Base-by-base conservation (phyloP, 2,888 invertebrate genomes). In the Argyra leucocephala region DNA sequence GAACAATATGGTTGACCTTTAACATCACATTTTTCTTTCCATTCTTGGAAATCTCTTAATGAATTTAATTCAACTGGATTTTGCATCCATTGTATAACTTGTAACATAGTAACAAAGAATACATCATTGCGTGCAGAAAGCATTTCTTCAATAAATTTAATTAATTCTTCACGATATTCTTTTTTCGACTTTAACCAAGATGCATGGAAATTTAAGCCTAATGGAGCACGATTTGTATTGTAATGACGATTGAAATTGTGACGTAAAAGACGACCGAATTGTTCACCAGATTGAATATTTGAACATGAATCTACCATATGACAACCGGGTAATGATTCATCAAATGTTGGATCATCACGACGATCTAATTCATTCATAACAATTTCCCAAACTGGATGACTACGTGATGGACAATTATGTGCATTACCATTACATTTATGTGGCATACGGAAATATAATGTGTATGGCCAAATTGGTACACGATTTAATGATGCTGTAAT, bases 381-480 rank as follows among this genome's bases (percentile, higher is more conserved):
- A 88, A 95, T 94, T 81, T 95, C 95, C 95, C 95, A 95, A 59
- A 95, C 92, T 26, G 94, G 93, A 75, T 95, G 94, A 74, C 91
- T 91, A 76, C 89, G 83, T 62, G 90, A 90, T 23, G 95, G 95
- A 75, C 95, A 95, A 78, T 94, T 94, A 76, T 93, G 93, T 21
- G 93, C 93, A 77, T 95, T 95, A 69, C 93, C 93, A 78, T 93
- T 93, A 78, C 95, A 95, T 78, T 91, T 93, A 82, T 96, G 95
- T 1, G 95, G 93, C 91, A 96, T 93, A 69, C 93, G 87, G 88
- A 93, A 96, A 83, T 96, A 96, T 24, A 97, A 82, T 3, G 96
- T 96, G 83, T 96, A 97, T 0, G 97, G 97, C 96, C 96, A 97
- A 78, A 93, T 91, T 64, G 95, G 95, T 26, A 93, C 93, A 63